These are phyloP conservation scores for Chaetodon trifasciatus DNA, from an alignment of 2,797 vertebrate species.

Conservation along the genomic window DNA sequence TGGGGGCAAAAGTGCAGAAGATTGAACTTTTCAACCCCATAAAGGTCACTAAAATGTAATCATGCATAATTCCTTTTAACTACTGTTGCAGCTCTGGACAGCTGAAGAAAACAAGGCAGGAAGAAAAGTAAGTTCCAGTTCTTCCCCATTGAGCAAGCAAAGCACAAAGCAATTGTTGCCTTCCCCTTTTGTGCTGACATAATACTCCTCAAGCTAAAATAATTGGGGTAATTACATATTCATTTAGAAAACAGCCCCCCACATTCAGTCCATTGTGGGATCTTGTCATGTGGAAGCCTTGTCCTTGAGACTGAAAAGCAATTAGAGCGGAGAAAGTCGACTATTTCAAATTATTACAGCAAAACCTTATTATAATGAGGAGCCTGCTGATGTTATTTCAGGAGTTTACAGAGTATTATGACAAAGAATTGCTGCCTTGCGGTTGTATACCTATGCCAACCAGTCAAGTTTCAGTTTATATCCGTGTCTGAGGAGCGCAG, in stretches of 20 bases:
- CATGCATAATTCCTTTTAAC: neutral
- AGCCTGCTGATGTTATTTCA: neutral
- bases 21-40: neutral
- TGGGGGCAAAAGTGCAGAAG: neutral
- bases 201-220: conserved; percentile 26
- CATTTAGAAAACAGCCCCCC: conserved; percentile 28
- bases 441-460: no score
- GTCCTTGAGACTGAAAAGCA: conserved; percentile 26
- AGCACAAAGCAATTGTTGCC: conserved; percentile 9
- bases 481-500: no score
- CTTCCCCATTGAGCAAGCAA: conserved; percentile 1
- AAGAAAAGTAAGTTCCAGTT: neutral
- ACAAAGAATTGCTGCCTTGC: no score
- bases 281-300: neutral
- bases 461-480: no score
- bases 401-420: neutral
- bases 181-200: conserved; percentile 16
- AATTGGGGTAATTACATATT: conserved; percentile 39
- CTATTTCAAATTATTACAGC: neutral
- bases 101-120: neutral
- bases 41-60: neutral
- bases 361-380: neutral
- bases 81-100: neutral
- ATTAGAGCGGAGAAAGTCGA: conserved; percentile 11
- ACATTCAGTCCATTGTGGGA: conserved; percentile 3